Evolutionary conservation across 2,113 vertebrate genomes (phyloP).

Genomic region (Hippocampus mohnikei): DNA sequence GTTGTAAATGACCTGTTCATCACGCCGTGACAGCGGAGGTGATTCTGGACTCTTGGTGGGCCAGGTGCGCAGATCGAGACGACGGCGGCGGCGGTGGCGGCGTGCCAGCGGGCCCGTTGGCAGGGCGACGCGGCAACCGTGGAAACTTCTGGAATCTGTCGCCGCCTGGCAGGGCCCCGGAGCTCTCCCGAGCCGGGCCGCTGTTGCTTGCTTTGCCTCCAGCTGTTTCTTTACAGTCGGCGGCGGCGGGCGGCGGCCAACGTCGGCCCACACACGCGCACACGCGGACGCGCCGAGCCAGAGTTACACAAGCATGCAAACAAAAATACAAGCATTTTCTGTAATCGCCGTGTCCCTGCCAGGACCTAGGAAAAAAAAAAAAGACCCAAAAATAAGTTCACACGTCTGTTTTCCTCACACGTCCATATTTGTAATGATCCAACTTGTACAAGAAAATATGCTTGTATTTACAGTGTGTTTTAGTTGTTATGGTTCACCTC

Average conservation of each 20-base stretch:
- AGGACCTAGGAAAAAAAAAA: constrained; percentile 11
- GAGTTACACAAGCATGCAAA: constrained; percentile 50
- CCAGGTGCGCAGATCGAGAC: constrained; percentile 72
- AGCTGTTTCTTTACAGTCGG: constrained; percentile 73
- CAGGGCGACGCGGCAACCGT: constrained; percentile 58
- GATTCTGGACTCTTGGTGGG: constrained; percentile 72
- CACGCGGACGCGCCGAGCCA: constrained; percentile 17
- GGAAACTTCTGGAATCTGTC: constrained; percentile 78
- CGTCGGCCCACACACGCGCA: constrained; percentile 66
- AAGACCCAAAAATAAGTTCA: constrained; percentile 14
- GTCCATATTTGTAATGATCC: constrained; percentile 7
- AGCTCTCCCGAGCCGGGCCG: constrained; percentile 61
- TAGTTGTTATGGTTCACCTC: constrained; percentile 8
- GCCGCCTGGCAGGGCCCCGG: constrained; percentile 58
- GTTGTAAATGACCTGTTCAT: constrained; percentile 76
- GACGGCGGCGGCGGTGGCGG: constrained; percentile 45
- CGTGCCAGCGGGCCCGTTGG: constrained; percentile 66
- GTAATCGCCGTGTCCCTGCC: constrained; percentile 22
- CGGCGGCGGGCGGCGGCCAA: constrained; percentile 52
- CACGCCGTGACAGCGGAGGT: constrained; percentile 70
- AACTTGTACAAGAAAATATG: constrained; percentile 5
- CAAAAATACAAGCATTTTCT: constrained; percentile 52
- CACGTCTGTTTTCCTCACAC: constrained; percentile 14
- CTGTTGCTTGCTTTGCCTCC: constrained; percentile 77
- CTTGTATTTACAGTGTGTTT: not conserved